Base-by-base conservation (phyloP, 1,140 invertebrate species). In the Aricia agestis region DNA sequence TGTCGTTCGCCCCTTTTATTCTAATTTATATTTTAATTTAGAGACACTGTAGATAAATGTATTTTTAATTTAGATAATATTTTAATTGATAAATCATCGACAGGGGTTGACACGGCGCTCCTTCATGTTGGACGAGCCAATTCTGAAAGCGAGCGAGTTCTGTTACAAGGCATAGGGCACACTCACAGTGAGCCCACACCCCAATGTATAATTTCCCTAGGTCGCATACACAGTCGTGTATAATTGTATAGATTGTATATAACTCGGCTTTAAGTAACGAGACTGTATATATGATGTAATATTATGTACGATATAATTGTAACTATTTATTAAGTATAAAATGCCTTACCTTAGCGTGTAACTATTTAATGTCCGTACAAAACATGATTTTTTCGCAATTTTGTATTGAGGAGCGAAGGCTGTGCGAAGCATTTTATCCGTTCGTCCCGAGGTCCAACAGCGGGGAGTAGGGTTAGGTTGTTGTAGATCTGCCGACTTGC, bases 351-450 rank as follows among this genome's bases (percentile, higher is more conserved):
- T 78, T 85, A 87, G 83, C 66, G 75, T 75, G 75, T 84, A 85
- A 78, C 82, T 83, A 84, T 83, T 83, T 87, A 87, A 82, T 80
- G 75, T 73, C 84, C 88, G 86, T 89, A 90, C 84, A 89, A 86
- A 89, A 76, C 71, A 69, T 75, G 75, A 80, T 81, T 52, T 79
- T 80, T 79, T 82, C 74, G 80, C 77, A 79, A 78, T 79, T 78
- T 80, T 83, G 71, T 85, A 82, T 81, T 69, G 79, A 78, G 67
- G 72, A 72, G 70, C 66, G 72, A 80, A 82, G 84, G 84, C 82
- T 86, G 84, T 84, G 82, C 81, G 77, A 76, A 77, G 83, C 84
- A 85, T 85, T 84, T 85, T 77, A 76, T 75, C 74, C 58, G 75
- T 78, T 19, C 45, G 45, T 81, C 71, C 69, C 67, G 77, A 80